Evolutionary conservation across 2,113 vertebrate species (phyloP), one percentile per base, ranked within the genome.

Genomic region (Cephalopholis sonnerati): DNA sequence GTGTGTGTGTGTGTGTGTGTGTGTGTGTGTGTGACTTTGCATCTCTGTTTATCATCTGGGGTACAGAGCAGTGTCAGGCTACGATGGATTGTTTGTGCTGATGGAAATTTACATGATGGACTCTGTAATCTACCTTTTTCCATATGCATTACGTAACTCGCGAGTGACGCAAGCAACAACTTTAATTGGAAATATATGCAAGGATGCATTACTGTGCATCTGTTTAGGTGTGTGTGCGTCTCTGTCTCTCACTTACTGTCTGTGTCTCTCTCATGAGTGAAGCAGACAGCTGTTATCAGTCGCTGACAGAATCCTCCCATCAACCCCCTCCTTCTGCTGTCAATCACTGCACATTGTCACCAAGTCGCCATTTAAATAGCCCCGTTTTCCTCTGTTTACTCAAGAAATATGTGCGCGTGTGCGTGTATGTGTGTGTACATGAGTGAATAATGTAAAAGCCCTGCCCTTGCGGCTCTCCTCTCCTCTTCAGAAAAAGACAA

Each of bases 201-300:
- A 68, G 51, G 54, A 61, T 89, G 77, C 70, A 77, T 91, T 78
- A 59, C 74, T 64, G 74, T 69, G 76, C 67, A 59, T 83, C 63
- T 77, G 68, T 74, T 85, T 75, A 24, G 58, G 66, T 81, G 71
- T 71, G 57, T 36, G 48, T 18, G 46, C 25, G 0, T 18, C 9
- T 69, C 72, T 54, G 50, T 82, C 25, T 81, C 39, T 62, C 46
- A 51, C 53, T 51, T 22, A 62, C 44, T 62, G 71, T 75, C 69
- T 79, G 64, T 86, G 64, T 86, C 88, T 89, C 84, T 76, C 61
- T 75, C 20, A 9, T 85, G 82, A 89, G 85, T 87, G 89, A 86
- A 89, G 82, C 83, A 74, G 89, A 91, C 92, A 92, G 91, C 92
- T 93, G 91, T 94, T 94, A 94, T 94, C 93, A 91, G 90, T 89